Percentiles rank a stretch among this genome's conserved stretches.
Evolutionary conservation across 2,888 invertebrate species (phyloP).

Genomic region (Prosopocoilus inquinatus): DNA sequence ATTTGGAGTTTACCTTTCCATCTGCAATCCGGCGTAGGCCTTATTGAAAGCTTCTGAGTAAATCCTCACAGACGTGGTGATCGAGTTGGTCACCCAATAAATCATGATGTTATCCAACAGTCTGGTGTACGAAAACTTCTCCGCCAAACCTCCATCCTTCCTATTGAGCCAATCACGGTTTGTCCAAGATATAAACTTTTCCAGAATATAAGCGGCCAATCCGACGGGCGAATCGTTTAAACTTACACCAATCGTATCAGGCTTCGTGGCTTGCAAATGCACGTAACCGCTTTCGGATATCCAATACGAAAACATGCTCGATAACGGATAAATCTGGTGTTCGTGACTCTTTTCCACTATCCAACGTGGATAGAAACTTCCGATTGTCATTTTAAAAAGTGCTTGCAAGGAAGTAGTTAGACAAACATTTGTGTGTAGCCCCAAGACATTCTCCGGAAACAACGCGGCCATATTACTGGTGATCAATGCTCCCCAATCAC

Average conservation of each 20-base stretch:
- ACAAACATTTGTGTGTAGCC: slow-evolving; percentile 58
- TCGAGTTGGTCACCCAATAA: slow-evolving; percentile 73
- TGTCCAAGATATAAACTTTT: slow-evolving; percentile 79
- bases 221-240: slow-evolving; percentile 75
- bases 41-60: slow-evolving; percentile 62
- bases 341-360: slow-evolving; percentile 55
- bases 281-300: slow-evolving; percentile 61
- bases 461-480: slow-evolving; percentile 61
- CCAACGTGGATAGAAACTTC: slow-evolving; percentile 57
- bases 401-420: slow-evolving; percentile 36
- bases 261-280: slow-evolving; percentile 84
- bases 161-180: slow-evolving; percentile 49
- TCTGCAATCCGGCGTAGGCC: slow-evolving; percentile 19
- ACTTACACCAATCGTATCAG: slow-evolving; percentile 75
- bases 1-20: slow-evolving; percentile 24
- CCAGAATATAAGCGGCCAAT: slow-evolving; percentile 80
- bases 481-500: slow-evolving; percentile 78
- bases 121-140: slow-evolving; percentile 67
- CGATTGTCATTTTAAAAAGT: slow-evolving; percentile 53
- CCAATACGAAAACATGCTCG: slow-evolving; percentile 47
- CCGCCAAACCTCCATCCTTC: slow-evolving; percentile 64
- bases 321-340: slow-evolving; percentile 56
- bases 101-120: slow-evolving; percentile 76
- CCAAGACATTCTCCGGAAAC: slow-evolving; percentile 61
- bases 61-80: slow-evolving; percentile 72